Evolutionary conservation across 2,113 vertebrate genomes (phyloP), one percentile per base, ranked within the genome.

Genomic region (Urocolius indicus): DNA sequence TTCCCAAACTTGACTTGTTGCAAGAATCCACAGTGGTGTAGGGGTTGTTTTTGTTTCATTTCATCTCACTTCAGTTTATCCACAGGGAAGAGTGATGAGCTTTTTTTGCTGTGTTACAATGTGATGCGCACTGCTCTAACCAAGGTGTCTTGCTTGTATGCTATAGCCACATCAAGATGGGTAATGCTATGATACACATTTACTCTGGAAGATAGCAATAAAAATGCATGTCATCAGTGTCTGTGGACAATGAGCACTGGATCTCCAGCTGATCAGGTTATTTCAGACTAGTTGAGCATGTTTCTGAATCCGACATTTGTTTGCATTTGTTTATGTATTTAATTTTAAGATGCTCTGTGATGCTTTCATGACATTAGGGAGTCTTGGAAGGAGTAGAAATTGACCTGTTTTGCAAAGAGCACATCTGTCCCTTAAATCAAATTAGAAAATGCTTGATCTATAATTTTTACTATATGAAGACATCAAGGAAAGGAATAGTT

Each of bases 281-380:
- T 88, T 96, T 94, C 61, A 89, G 63, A 36, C 57, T 55, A 77
- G 36, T 73, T 96, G 91, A 89, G 11, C 16, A 49, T 2, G 0
- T 54, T 90, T 92, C 57, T 84, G 86, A 75, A 84, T 85, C 23
- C 45, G 87, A 26, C 51, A 76, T 85, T 94, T 96, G 15, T 90
- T 93, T 83, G 45, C 36, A 59, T 93, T 94, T 51, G 22, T 67
- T 54, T 32, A 20, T 51, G 26, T 41, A 52, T 69, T 76, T 90
- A 10, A 45, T 84, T 73, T 34, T 51, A 43, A 82, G 81, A 46
- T 76, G 43, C 18, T 72, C 80, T 87, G 27, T 52, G 69, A 52
- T 76, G 49, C 16, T 93, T 95, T 94, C 22, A 14, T 62, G 46
- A 73, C 1, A 5, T 62, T 62, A 11, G n/a, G 45, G 73, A 46